Conservation (phyloP, 2,888 invertebrate genomes). For the Ptilodon capucinus region DNA sequence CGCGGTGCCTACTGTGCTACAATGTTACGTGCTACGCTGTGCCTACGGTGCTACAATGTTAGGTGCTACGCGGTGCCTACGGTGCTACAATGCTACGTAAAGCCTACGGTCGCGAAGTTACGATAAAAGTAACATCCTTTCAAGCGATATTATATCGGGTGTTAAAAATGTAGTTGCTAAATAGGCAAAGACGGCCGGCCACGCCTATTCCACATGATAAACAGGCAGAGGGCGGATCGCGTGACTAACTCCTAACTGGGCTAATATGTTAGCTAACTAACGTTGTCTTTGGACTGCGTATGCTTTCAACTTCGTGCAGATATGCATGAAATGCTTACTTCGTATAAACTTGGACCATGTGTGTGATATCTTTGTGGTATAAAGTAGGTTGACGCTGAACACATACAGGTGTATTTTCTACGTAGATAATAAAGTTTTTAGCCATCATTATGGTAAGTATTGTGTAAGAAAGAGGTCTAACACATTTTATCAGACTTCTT, state of each 20-base stretch:
- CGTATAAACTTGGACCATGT: background rate
- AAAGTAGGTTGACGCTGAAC: background rate
- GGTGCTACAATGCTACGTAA: background rate
- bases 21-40: background rate
- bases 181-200: slow-evolving; percentile 21
- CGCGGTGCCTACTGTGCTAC: background rate
- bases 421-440: too few species aligned
- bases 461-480: too few species aligned
- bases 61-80: background rate
- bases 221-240: slow-evolving; percentile 40
- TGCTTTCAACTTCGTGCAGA: slow-evolving; percentile 9
- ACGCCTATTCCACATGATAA: slow-evolving; percentile 34
- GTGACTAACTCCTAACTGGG: slow-evolving; percentile 48
- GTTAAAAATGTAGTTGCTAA: slow-evolving; percentile 11
- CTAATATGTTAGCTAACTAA: slow-evolving; percentile 45
- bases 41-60: background rate
- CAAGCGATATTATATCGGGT: background rate
- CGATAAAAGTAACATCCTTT: too few species aligned
- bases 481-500: too few species aligned
- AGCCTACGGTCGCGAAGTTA: too few species aligned
- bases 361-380: background rate
- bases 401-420: too few species aligned
- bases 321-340: background rate
- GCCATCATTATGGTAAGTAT: too few species aligned
- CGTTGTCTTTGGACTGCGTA: slow-evolving; percentile 35